phyloP scores from a whole-genome alignment of 2,888 invertebrate species.

The Megalurothrips usitatus region DNA sequence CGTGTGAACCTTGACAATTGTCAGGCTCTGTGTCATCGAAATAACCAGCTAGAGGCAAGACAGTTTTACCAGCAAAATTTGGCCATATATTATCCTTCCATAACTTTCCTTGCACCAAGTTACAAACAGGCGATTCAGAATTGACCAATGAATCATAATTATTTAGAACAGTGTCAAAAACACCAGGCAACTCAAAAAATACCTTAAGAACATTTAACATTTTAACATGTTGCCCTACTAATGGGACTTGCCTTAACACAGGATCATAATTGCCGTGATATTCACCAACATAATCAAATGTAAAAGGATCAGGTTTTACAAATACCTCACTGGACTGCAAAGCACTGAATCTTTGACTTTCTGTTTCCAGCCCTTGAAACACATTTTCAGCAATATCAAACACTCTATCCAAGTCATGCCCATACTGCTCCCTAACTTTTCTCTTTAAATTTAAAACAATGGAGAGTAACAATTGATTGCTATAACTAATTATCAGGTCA shows the following conservation, averaged over 20 bases:
- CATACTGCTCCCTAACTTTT: not conserved
- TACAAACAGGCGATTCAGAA: not conserved
- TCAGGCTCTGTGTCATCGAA: slow-evolving; percentile 36
- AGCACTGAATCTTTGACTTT: not conserved
- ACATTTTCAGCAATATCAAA: not conserved
- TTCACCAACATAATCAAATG: not conserved
- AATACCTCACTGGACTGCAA: not conserved
- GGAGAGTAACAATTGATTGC: not conserved
- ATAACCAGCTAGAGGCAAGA: slow-evolving; percentile 33
- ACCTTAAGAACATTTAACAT: not conserved
- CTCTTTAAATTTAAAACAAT: not conserved
- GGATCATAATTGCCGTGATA: no score
- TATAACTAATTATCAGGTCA: not conserved
- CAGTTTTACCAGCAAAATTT: not conserved
- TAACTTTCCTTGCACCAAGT: not conserved
- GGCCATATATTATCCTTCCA: not conserved
- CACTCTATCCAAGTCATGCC: not conserved
- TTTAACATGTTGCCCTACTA: not conserved
- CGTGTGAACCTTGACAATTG: slow-evolving; percentile 35
- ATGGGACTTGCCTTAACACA: not conserved
- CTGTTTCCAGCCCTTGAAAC: not conserved
- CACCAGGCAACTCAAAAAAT: no score
- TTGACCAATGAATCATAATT: not conserved
- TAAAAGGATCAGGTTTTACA: not conserved
- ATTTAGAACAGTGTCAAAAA: not conserved